Percentiles rank a stretch among this genome's conserved stretches.
phyloP scores from a whole-genome alignment of 2,113 vertebrate genomes.

The Cynoglossus semilaevis region DNA sequence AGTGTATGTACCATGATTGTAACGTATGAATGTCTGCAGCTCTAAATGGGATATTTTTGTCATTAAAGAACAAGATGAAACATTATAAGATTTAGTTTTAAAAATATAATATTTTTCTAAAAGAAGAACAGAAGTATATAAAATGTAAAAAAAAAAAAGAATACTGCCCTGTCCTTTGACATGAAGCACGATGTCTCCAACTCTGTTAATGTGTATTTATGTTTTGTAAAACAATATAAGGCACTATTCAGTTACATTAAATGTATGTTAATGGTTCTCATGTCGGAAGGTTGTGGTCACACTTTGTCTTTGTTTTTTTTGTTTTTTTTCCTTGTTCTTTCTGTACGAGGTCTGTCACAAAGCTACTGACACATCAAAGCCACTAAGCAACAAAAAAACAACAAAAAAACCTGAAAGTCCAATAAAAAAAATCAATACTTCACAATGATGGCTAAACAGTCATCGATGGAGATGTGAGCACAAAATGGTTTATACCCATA shows the following conservation, averaged over 20 bases:
- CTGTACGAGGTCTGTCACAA: constrained; percentile 72
- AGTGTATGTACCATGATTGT: constrained; percentile 77
- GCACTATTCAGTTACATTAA: constrained; percentile 67
- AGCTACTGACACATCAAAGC: constrained; percentile 72
- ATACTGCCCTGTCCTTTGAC: constrained; percentile 64
- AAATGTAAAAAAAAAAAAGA: constrained; percentile 49
- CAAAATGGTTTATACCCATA: constrained; percentile 35
- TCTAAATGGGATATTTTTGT: constrained; percentile 78
- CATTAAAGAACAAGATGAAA: constrained; percentile 72
- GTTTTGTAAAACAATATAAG: constrained; percentile 73
- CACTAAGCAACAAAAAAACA: constrained; percentile 45
- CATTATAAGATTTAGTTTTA: constrained; percentile 69
- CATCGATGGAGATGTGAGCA: constrained; percentile 26
- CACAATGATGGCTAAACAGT: constrained; percentile 27
- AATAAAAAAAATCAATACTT: not conserved
- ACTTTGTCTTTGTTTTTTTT: constrained; percentile 51
- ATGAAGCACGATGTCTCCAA: constrained; percentile 76
- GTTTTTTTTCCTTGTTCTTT: constrained; percentile 61
- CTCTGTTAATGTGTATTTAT: constrained; percentile 75
- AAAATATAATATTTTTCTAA: constrained; percentile 80
- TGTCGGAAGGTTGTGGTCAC: constrained; percentile 56
- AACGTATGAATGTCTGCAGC: constrained; percentile 78
- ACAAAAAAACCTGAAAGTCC: constrained; percentile 16
- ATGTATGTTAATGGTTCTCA: constrained; percentile 68
- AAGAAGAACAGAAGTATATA: constrained; percentile 56